Conservation (phyloP, 1,140 invertebrate species). For the Neodiprion pinetum region DNA sequence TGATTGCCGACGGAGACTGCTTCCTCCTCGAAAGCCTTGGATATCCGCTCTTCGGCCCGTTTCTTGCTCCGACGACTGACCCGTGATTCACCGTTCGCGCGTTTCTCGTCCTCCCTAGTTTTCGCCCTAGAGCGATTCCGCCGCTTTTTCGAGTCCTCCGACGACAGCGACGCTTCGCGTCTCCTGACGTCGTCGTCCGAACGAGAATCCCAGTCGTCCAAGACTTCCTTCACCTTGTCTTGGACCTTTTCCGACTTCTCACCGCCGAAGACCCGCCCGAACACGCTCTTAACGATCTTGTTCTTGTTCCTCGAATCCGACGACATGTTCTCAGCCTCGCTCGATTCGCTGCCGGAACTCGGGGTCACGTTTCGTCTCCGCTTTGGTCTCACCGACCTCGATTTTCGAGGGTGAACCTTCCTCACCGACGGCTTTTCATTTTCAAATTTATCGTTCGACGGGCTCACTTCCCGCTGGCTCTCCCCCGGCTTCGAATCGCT, state of each 20-base stretch:
- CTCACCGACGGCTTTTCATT: constrained; percentile 20
- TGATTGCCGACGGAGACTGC: constrained; percentile 10
- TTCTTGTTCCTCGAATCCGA: constrained; percentile 42
- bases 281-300: constrained; percentile 57
- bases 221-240: constrained; percentile 54
- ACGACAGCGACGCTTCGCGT: not conserved
- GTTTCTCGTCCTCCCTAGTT: not conserved
- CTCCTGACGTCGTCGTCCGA: constrained; percentile 48
- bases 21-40: constrained; percentile 40
- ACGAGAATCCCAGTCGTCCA: constrained; percentile 56
- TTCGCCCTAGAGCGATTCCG: not conserved
- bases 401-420: not conserved
- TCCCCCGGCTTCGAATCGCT: not conserved
- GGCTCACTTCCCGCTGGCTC: constrained; percentile 27
- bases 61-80: constrained; percentile 52
- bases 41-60: constrained; percentile 49
- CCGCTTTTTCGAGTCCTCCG: not conserved
- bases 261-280: constrained; percentile 50
- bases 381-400: not conserved
- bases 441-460: not conserved
- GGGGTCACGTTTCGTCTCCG: constrained; percentile 15
- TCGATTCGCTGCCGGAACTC: constrained; percentile 8
- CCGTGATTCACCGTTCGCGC: constrained; percentile 15
- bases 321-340: constrained; percentile 34
- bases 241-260: constrained; percentile 54